Percentiles rank a stretch among this genome's conserved stretches.
Evolutionary conservation across 2,888 invertebrate genomes (phyloP).

Genomic region (Blera fallax): DNA sequence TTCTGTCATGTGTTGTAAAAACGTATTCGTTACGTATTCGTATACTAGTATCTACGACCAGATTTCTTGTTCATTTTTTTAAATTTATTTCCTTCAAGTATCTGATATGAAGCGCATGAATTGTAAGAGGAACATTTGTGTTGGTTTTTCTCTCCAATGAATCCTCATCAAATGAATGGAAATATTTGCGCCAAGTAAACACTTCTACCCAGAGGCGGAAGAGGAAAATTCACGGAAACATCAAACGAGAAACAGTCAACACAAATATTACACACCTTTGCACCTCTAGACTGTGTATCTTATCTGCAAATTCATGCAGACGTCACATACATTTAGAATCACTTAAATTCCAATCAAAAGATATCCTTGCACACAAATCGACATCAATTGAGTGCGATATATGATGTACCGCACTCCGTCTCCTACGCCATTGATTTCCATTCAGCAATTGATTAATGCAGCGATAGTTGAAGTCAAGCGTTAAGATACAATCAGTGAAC

Average conservation of each 20-base stretch:
- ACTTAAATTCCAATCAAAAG: slow-evolving; percentile 62
- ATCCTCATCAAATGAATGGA: neutral
- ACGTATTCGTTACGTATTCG: no score
- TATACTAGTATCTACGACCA: neutral
- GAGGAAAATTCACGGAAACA: slow-evolving; percentile 8
- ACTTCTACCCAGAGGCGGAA: neutral
- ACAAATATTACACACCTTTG: neutral
- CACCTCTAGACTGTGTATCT: neutral
- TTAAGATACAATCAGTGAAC: neutral
- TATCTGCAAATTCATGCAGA: slow-evolving; percentile 34
- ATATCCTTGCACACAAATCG: neutral
- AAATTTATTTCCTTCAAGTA: neutral
- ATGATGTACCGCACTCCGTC: neutral
- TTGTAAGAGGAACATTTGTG: neutral
- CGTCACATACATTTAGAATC: slow-evolving; percentile 52
- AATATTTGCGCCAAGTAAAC: slow-evolving; percentile 23
- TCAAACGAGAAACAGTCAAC: slow-evolving; percentile 20
- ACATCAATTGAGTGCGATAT: neutral
- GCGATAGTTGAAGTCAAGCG: neutral
- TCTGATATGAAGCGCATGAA: neutral
- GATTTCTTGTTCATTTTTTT: neutral
- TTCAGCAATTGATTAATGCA: neutral
- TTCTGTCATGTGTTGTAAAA: neutral
- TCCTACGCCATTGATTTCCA: neutral
- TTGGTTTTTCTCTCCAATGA: slow-evolving; percentile 17